Conservation (phyloP, 2,113 vertebrate species). For the Lamprologus callipterus region DNA sequence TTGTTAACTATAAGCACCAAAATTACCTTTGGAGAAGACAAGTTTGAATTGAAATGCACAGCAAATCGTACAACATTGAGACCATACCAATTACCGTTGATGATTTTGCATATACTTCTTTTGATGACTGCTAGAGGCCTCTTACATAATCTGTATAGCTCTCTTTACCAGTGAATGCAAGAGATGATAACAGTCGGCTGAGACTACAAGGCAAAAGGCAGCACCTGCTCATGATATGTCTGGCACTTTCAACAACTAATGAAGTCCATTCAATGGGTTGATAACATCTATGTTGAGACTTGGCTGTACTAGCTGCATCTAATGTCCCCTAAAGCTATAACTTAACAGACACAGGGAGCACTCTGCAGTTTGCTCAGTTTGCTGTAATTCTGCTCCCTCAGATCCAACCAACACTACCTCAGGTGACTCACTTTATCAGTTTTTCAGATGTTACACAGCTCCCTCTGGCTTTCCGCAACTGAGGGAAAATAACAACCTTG, state of each 20-base stretch:
- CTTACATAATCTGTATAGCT: neutral
- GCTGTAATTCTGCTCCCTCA: neutral
- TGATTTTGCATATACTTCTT: neutral
- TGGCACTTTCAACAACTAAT: neutral
- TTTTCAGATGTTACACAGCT: neutral
- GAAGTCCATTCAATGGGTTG: neutral
- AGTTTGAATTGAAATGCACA: neutral
- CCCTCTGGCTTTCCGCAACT: neutral
- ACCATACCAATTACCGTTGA: neutral
- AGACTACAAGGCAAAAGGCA: neutral
- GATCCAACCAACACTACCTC: neutral
- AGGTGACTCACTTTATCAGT: neutral
- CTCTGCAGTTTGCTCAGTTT: neutral
- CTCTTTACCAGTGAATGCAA: neutral
- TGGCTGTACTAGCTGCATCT: neutral
- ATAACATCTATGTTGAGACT: neutral
- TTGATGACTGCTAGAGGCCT: neutral
- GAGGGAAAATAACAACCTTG: neutral
- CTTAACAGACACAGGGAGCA: neutral
- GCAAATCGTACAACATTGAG: neutral
- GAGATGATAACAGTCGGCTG: neutral
- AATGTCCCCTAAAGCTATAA: neutral
- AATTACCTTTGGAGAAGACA: neutral
- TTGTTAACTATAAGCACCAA: neutral
- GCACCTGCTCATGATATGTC: neutral